Evolutionary conservation across 1,140 invertebrate species (phyloP).

Genomic region (Diabrotica undecimpunctata): DNA sequence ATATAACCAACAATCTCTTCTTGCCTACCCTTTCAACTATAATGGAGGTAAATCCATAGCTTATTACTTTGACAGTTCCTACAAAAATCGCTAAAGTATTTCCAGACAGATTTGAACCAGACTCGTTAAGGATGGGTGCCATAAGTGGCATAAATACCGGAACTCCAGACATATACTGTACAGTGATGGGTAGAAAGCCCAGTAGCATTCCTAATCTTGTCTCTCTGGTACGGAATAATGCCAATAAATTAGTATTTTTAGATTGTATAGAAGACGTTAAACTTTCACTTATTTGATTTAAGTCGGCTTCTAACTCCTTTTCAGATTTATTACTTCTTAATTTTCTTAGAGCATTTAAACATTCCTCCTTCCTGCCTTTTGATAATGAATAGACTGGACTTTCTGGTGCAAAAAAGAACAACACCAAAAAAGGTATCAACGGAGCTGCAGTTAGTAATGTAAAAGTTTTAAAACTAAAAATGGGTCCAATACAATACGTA

Average conservation of each 20-base stretch:
- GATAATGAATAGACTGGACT: neutral
- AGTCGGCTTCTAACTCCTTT: slow-evolving; percentile 59
- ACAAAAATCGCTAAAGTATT: slow-evolving; percentile 82
- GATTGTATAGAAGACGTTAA: slow-evolving; percentile 53
- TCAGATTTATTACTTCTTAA: slow-evolving; percentile 10
- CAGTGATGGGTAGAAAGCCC: slow-evolving; percentile 64
- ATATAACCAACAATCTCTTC: slow-evolving; percentile 66
- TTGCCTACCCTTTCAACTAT: slow-evolving; percentile 65
- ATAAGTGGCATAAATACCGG: slow-evolving; percentile 2
- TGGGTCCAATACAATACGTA: neutral
- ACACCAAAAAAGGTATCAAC: slow-evolving; percentile 34
- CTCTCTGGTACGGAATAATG: slow-evolving; percentile 55
- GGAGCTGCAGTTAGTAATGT: neutral
- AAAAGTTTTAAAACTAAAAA: neutral
- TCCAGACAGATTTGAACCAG: neutral
- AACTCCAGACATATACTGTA: slow-evolving; percentile 78
- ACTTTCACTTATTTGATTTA: slow-evolving; percentile 49
- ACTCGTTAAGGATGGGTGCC: neutral
- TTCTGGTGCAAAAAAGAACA: slow-evolving; percentile 1
- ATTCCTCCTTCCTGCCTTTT: neutral
- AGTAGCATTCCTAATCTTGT: slow-evolving; percentile 65
- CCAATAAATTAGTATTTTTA: slow-evolving; percentile 51
- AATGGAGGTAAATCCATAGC: slow-evolving; percentile 65
- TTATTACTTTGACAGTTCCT: slow-evolving; percentile 69
- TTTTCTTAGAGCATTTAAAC: neutral